Base-by-base conservation (phyloP, 2,888 invertebrate genomes). In the Cyaniris semiargus region DNA sequence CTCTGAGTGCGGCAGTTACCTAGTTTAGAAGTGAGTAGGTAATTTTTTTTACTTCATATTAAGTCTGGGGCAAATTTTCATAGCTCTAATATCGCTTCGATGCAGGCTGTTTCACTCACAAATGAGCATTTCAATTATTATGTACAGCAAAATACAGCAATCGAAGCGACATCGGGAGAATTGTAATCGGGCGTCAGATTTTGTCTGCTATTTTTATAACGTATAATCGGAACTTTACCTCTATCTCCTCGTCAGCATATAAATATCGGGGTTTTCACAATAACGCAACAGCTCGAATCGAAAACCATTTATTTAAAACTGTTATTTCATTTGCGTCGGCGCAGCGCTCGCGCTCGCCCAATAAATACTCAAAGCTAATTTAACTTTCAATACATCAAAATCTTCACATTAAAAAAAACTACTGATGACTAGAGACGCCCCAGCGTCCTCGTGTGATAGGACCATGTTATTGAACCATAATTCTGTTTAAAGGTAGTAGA, bases 241-340 rank as follows among this genome's bases (percentile, higher is more conserved):
- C 7, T 5, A 70, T 70, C 31, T 71, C 21, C n/a, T 38, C n/a
- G 15, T 66, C 66, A 66, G 66, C 66, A 15, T 27, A 5, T 18
- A 66, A 66, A 31, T 5, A 66, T 23, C 23, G 60, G 66, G 27
- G 66, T 23, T 66, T 15, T 13, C 1, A 4, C 15, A 66, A 66
- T 66, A 66, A 66, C 66, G 27, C 27, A 78, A 75, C 77, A 79
- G 66, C 27, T 80, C 84, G 86, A 89, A 87, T 89, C 87, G 76
- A 87, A 90, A 90, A 90, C 88, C 90, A 88, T 90, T 90, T 90
- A 90, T 88, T 87, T 81, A 80, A 81, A 84, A 82, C 83, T 80
- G 83, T 83, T 84, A 81, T 82, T 81, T 83, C 80, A 77, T 79
- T 78, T 66, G 78, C 80, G 76, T 79, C 78, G 79, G 66, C 76